Conservation (phyloP, 1,140 invertebrate species). For the Neuroterus valhalla region DNA sequence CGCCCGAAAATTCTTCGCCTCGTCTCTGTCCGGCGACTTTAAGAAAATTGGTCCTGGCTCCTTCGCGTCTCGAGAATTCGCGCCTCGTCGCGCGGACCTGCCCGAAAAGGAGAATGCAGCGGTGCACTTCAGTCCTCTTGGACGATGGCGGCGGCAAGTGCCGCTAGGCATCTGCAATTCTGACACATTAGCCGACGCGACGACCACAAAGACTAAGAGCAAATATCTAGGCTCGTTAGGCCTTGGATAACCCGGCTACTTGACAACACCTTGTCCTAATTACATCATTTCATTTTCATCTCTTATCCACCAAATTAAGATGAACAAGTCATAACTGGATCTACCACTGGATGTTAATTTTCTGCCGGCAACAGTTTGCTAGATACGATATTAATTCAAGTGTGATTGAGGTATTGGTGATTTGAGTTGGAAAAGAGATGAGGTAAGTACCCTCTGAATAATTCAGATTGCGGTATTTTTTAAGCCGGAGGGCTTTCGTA, state of each 20-base stretch:
- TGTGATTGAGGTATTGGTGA: not conserved
- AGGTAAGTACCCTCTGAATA: conserved; percentile 10
- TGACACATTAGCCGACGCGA: conserved; percentile 51
- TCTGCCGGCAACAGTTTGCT: not conserved
- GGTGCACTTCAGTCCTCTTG: conserved; percentile 36
- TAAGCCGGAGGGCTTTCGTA: conserved; percentile 16
- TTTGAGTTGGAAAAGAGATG: conserved; percentile 21
- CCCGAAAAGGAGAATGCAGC: conserved; percentile 44
- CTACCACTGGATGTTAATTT: conserved; percentile 11
- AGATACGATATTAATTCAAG: not conserved
- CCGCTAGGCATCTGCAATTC: conserved; percentile 58
- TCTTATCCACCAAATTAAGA: conserved; percentile 18
- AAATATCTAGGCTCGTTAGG: conserved; percentile 12
- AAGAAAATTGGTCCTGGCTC: conserved; percentile 38
- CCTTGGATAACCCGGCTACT: not conserved
- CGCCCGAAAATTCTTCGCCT: conserved; percentile 42
- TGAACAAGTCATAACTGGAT: conserved; percentile 38
- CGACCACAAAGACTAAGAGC: conserved; percentile 12
- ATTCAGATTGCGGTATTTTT: conserved; percentile 27
- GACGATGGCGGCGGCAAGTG: conserved; percentile 47
- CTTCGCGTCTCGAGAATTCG: conserved; percentile 43
- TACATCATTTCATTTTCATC: no score
- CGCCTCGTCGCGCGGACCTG: conserved; percentile 31
- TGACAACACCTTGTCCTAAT: no score
- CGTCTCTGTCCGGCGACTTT: conserved; percentile 43